Evolutionary conservation across 2,888 invertebrate genomes (phyloP), one percentile per base, ranked within the genome.

Genomic region (Elysia crispata): DNA sequence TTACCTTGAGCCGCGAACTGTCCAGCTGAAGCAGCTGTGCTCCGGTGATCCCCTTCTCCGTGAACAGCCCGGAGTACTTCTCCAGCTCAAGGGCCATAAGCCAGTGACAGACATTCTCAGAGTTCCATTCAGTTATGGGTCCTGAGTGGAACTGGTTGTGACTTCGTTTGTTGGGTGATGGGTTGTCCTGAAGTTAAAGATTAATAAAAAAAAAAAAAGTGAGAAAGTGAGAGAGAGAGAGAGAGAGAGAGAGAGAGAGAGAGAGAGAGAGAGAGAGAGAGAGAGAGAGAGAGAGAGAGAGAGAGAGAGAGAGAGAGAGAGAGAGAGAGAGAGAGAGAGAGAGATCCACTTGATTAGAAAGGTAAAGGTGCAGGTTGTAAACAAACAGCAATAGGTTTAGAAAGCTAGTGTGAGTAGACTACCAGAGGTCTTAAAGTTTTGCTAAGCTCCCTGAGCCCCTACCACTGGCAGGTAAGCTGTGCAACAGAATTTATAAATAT

Each of bases 81-180:
- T 90, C 90, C 84, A 91, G 81, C 69, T 91, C 89, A 54, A 89
- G 91, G 6, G 93, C 96, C 85, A 97, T 94, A 84, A 98, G 93
- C 98, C 98, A 98, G 92, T 97, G 97, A 92, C 96, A 97, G 76
- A 98, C 97, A 96, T 97, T 90, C 67, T 89, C 95, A 89, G 95
- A 95, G 91, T 95, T 95, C 96, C 96, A 96, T 87, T 96, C 95
- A 66, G 94, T 94, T 64, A 96, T 95, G 11, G 86, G 81, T 57
- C 87, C 80, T 0, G 87, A 86, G 73, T 87, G 86, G 76, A 86
- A 85, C 84, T 89, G 88, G 82, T 88, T 89, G 67, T 84, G 83
- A 20, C 80, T 81, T 18, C 85, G 77, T 75, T 85, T 86, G 76
- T 84, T 83, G 13, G 79, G 82, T 18, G 83, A 81, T 57, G 81